Evolutionary conservation across 2,113 vertebrate genomes (phyloP), one percentile per base, ranked within the genome.

Genomic region (Agapornis roseicollis): DNA sequence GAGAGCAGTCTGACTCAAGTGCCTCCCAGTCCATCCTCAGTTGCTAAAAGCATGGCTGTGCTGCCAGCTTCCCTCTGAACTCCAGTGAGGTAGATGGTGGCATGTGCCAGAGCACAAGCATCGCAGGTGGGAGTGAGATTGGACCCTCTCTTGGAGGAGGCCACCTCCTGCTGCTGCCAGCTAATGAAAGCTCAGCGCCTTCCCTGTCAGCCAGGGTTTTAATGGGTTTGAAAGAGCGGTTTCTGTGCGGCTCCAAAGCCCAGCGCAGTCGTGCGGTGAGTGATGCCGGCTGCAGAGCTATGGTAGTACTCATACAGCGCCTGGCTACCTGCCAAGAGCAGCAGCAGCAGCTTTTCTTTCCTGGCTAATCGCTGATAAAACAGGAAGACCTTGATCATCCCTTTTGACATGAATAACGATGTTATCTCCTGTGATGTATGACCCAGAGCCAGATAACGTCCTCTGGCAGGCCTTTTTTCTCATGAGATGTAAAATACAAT

Each of bases 331-430:
- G 97, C 97, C 97, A 97, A 89, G 56, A 80, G 94, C 94, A 58
- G 95, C 95, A 88, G 91, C 96, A 71, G 93, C 95, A 84, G 95
- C 95, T 94, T 95, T 97, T 90, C 96, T 97, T 97, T 95, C 92
- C 97, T 77, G 96, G 78, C 96, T 98, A 97, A 98, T 97, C 96
- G 96, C 93, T 97, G 97, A 97, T 97, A 97, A 97, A 97, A 98
- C 96, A 94, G 97, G 97, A 97, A 98, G 97, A 95, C 97, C 97
- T 96, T 97, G 97, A 97, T 98, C 97, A 97, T 97, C 95, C 96
- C 97, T 97, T 97, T 93, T 97, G 97, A 98, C 97, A 97, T 97
- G 97, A 98, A 97, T 97, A 96, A 98, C 85, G 96, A 98, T 97
- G 96, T 96, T 97, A 97, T 98, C 97, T 96, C 81, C 94, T 97